Base-by-base conservation (phyloP, 2,888 invertebrate species). In the Lithosia quadra region DNA sequence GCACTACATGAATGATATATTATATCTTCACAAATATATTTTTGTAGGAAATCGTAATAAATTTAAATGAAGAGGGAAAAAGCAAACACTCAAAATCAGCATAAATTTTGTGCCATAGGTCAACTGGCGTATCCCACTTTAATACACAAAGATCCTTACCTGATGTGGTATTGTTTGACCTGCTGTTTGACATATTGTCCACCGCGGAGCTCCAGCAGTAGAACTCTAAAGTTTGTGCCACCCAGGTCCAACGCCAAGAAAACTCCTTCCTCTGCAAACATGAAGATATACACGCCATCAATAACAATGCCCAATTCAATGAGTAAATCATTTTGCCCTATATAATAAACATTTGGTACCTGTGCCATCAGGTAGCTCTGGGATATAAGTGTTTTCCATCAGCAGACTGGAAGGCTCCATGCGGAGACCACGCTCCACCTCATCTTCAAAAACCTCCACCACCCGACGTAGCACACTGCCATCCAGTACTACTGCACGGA, bases 181-280 rank as follows among this genome's bases (percentile, higher is more conserved):
- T 96, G 94, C 84, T 96, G 96, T 3, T 95, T 88, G 33, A 95
- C 88, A 21, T 96, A 91, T 67, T 90, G 87, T 0, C 97, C 97
- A 13, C 91, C 90, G 7, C 84, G 84, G 75, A 98, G 90, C 79
- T 96, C 96, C 78, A 97, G 88, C 56, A 97, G 91, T 33, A 98
- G 92, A 18, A 98, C 96, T 13, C 98, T 95, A 88, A 98, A 97
- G 92, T 98, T 97, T 33, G 98, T 98, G 24, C 98, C 98, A 4
- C 98, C 98, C 69, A 98, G 95, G 89, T 98, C 98, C 77, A 98
- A 90, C 3, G 98, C 97, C 78, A 98, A 89, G 88, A 96, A 98
- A 63, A 96, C 94, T 0, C 97, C 98, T 76, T 96, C 96, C 93
- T 97, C 97, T 97, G 86, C 0, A 84, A 86, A 69, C 9, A 58